Conservation (phyloP, 2,888 invertebrate species). For the Andrena fulva region DNA sequence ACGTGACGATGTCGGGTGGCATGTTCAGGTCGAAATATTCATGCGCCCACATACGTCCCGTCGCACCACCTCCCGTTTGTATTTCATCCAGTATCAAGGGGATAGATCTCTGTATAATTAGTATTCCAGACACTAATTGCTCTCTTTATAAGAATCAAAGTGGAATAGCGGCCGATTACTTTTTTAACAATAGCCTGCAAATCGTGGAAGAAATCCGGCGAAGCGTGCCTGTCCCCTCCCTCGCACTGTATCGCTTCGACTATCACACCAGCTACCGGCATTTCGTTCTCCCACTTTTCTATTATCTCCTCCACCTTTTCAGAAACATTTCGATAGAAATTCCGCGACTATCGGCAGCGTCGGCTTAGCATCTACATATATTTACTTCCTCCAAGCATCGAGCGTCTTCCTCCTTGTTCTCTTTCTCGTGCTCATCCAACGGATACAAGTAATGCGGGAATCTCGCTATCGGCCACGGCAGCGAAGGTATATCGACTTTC, state of each 20-base stretch:
- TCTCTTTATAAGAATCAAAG: background rate
- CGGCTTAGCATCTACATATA: background rate
- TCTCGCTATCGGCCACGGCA: conserved; percentile 53
- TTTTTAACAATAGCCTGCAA: conserved; percentile 92
- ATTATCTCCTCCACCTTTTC: conserved; percentile 90
- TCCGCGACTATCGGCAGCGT: background rate
- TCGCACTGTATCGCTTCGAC: conserved; percentile 99
- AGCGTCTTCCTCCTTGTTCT: conserved; percentile 48
- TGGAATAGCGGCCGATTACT: conserved; percentile 83
- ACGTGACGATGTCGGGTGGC: conserved; percentile 97
- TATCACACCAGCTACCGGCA: conserved; percentile 96
- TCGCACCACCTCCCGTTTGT: conserved; percentile 98
- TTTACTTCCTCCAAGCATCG: conserved; percentile 48
- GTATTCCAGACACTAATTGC: background rate
- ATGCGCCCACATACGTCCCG: conserved; percentile 98
- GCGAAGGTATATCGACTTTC: conserved; percentile 52
- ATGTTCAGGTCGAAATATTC: conserved; percentile 94
- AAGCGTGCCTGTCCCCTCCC: conserved; percentile 97
- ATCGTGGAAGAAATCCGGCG: conserved; percentile 93
- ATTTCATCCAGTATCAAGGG: conserved; percentile 94
- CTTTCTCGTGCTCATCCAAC: conserved; percentile 40
- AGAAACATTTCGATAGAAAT: background rate
- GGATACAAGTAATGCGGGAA: conserved; percentile 53
- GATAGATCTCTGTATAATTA: conserved; percentile 43
- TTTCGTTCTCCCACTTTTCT: conserved; percentile 87